These are phyloP conservation scores for Miichthys miiuy DNA, from an alignment of 2,797 vertebrate genomes.

Conservation along the genomic window DNA sequence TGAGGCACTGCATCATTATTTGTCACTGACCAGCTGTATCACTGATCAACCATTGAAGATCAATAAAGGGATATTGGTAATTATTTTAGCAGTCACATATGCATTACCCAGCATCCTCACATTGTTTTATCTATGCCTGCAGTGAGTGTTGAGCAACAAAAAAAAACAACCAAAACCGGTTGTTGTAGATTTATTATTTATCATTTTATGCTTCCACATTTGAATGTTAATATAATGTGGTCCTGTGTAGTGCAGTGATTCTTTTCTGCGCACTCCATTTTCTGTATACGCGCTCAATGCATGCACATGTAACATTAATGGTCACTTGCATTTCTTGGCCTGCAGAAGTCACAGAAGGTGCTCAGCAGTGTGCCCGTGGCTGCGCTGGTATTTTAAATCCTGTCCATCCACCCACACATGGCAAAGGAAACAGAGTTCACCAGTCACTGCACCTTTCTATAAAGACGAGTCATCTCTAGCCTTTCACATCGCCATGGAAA, in stretches of 20 bases:
- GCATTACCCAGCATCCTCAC: not conserved
- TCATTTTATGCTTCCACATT: not conserved
- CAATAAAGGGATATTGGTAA: constrained; percentile 12
- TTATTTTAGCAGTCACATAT: not conserved
- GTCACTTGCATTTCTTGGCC: constrained; percentile 57
- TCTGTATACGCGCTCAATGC: not conserved
- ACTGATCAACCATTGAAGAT: constrained; percentile 25
- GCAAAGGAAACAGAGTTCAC: constrained; percentile 64
- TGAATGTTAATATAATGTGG: not conserved
- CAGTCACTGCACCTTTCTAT: constrained; percentile 51
- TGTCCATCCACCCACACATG: constrained; percentile 59
- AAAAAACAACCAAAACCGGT: not conserved
- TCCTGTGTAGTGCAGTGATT: not conserved
- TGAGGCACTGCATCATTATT: constrained; percentile 11
- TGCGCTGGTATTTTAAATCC: constrained; percentile 63
- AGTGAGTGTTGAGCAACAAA: not conserved
- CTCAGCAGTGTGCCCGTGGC: constrained; percentile 67
- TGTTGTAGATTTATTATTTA: not conserved
- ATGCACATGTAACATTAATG: constrained; percentile 21
- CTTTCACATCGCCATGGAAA: constrained; percentile 78
- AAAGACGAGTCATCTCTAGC: constrained; percentile 62
- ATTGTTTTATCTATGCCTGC: constrained; percentile 3
- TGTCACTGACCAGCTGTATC: constrained; percentile 30
- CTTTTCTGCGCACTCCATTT: not conserved
- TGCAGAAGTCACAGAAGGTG: constrained; percentile 71